Percentiles rank a stretch among this genome's conserved stretches.
These are phyloP conservation scores for Capreolus pygargus DNA, from an alignment of 2,113 vertebrate genomes.

Conservation along the genomic window DNA sequence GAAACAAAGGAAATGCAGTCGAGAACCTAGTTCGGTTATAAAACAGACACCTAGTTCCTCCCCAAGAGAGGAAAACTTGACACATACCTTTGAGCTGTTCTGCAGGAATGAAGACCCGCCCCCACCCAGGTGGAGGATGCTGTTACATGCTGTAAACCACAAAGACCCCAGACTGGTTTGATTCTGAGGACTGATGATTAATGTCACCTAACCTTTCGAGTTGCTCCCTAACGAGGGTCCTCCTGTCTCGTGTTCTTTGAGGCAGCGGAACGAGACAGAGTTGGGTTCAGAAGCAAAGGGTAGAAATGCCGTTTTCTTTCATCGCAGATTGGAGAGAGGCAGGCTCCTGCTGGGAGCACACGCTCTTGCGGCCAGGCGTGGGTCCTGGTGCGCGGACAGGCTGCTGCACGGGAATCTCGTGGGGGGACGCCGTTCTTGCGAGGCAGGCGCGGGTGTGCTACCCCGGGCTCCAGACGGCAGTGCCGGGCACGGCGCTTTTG, in stretches of 20 bases:
- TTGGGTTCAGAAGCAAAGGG: not conserved
- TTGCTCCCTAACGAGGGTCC: not conserved
- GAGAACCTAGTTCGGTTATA: not conserved
- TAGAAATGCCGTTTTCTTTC: not conserved
- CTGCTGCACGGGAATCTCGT: not conserved
- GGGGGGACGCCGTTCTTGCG: accelerated
- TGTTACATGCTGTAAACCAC: not conserved
- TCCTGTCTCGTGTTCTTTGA: not conserved
- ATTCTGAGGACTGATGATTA: not conserved
- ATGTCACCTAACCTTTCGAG: not conserved
- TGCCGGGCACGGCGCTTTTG: not conserved
- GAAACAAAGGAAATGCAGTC: not conserved
- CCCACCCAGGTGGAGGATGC: not conserved
- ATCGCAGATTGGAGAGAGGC: not conserved
- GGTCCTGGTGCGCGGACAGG: not conserved
- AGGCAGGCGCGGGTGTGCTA: not conserved
- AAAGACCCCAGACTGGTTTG: not conserved
- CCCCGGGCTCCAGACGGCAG: not conserved
- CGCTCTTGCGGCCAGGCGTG: not conserved
- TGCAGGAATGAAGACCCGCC: not conserved
- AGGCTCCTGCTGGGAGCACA: no score
- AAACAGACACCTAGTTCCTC: not conserved
- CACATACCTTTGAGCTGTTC: not conserved
- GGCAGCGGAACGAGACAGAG: not conserved
- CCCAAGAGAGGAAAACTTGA: not conserved